Conservation (phyloP, 1,140 invertebrate genomes). For the Mizuhopecten yessoensis region DNA sequence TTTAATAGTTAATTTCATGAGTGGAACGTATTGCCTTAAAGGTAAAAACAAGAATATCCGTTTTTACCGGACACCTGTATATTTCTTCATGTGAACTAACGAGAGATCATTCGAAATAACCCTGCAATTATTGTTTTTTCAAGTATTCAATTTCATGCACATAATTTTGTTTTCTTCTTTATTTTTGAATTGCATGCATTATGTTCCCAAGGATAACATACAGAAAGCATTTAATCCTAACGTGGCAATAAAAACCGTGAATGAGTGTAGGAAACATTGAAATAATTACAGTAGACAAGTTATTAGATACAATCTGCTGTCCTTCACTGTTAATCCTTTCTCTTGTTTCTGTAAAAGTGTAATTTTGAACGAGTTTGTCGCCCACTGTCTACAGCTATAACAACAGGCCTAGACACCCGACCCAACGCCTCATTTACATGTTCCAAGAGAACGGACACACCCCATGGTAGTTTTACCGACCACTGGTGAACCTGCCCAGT, state of each 20-base stretch:
- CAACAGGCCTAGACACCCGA: background rate
- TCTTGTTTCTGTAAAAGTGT: conserved; percentile 3
- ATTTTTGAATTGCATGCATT: background rate
- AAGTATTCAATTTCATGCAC: conserved; percentile 10
- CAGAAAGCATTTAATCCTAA: background rate
- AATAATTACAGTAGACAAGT: conserved; percentile 20
- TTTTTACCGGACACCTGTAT: background rate
- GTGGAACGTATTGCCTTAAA: background rate
- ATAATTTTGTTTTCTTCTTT: background rate
- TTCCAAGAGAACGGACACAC: background rate
- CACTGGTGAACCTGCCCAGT: background rate
- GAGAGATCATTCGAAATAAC: background rate
- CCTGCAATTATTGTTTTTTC: background rate
- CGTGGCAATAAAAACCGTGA: background rate
- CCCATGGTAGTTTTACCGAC: background rate
- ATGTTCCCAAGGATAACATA: background rate
- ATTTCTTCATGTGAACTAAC: background rate
- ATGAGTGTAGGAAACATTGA: background rate
- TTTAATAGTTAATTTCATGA: background rate
- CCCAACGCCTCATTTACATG: background rate
- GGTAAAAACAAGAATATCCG: background rate
- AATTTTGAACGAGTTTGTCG: background rate
- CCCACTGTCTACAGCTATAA: background rate
- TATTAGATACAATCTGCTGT: background rate
- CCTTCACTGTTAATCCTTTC: background rate